Conservation (phyloP, 2,113 vertebrate genomes). For the Cnemophilus loriae region DNA sequence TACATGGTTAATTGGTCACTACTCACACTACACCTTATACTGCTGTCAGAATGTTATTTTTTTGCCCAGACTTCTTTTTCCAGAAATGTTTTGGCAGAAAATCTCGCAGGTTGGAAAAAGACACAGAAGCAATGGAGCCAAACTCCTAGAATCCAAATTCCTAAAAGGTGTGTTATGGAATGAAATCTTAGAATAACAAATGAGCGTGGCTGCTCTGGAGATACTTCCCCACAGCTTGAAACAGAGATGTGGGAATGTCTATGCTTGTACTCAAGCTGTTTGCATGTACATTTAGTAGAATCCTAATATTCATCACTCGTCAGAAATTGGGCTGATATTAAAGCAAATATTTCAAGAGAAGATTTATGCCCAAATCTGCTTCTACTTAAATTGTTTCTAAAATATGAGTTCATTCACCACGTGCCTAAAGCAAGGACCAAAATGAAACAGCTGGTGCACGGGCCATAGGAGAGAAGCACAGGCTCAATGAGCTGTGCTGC, state of each 20-base stretch:
- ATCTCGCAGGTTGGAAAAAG: neutral
- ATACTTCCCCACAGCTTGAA: constrained; percentile 54
- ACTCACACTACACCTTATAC: neutral
- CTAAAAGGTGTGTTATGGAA: constrained; percentile 56
- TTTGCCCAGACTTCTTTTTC: neutral
- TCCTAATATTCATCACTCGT: constrained; percentile 50
- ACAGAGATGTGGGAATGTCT: constrained; percentile 25
- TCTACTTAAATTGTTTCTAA: constrained; percentile 50
- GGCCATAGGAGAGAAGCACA: neutral
- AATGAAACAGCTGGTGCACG: constrained; percentile 10
- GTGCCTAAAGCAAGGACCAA: constrained; percentile 28
- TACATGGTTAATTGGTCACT: neutral
- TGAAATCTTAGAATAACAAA: constrained; percentile 22
- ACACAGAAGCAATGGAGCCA: neutral
- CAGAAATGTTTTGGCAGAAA: neutral
- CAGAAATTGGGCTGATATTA: constrained; percentile 53
- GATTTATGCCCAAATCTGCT: constrained; percentile 56
- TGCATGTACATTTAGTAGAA: constrained; percentile 45
- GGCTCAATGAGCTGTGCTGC: neutral
- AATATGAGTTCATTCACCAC: constrained; percentile 27
- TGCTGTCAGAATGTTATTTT: neutral
- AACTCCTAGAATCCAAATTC: constrained; percentile 25
- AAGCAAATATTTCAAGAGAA: constrained; percentile 46
- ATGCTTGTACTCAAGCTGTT: constrained; percentile 59
- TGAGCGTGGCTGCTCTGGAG: constrained; percentile 7